A percentile compares a stretch with the other conserved stretches of the same genome.
Conservation (phyloP, 2,888 invertebrate genomes). For the Papilio demoleus region DNA sequence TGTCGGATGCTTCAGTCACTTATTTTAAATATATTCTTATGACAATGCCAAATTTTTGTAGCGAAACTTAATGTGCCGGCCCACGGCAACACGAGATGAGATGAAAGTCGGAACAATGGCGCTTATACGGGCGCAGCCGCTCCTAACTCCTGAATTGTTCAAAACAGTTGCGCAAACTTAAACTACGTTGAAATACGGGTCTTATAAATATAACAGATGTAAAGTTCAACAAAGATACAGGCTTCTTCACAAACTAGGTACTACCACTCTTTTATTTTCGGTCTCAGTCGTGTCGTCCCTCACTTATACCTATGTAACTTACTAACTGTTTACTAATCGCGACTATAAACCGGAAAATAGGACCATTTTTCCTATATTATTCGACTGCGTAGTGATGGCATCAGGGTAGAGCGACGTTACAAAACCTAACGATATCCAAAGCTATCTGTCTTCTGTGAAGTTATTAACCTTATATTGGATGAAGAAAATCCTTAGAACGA, state of each 20-base stretch:
- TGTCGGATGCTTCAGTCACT: neutral
- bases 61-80: neutral
- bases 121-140: slow-evolving; percentile 14
- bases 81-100: slow-evolving; percentile 8
- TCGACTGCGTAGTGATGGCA: too few relatives aligned
- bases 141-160: slow-evolving; percentile 12
- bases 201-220: slow-evolving; percentile 16
- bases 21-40: neutral
- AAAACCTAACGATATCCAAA: too few relatives aligned
- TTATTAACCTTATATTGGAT: too few relatives aligned
- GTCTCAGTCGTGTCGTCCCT: neutral
- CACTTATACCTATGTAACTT: neutral
- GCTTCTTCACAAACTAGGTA: slow-evolving; percentile 5
- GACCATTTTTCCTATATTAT: neutral
- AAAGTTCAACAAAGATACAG: slow-evolving; percentile 18
- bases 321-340: neutral
- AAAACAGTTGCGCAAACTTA: slow-evolving; percentile 22
- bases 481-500: too few relatives aligned
- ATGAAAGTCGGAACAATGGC: slow-evolving; percentile 27
- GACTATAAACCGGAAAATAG: neutral
- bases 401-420: too few relatives aligned
- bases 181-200: slow-evolving; percentile 12
- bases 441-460: too few relatives aligned
- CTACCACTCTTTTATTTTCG: neutral
- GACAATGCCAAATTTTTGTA: neutral